Evolutionary conservation across 2,888 invertebrate species (phyloP).

Genomic region (Eumacrocentrus americanus): DNA sequence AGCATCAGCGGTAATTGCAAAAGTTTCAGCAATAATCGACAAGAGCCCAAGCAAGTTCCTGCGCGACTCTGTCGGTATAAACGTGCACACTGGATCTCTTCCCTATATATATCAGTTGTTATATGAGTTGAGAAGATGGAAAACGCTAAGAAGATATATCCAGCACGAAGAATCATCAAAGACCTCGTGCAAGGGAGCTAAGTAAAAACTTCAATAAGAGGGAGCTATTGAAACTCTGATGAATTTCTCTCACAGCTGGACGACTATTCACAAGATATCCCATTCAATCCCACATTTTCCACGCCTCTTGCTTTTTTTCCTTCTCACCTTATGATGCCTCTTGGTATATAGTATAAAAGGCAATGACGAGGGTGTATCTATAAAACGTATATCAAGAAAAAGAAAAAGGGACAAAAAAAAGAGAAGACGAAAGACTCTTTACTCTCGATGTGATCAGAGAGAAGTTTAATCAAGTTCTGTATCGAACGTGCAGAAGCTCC

Average conservation of each 20-base stretch:
- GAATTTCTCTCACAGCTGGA: background rate
- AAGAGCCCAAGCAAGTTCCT: background rate
- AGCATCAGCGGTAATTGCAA: constrained; percentile 34
- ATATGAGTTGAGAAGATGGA: no score
- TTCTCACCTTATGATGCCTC: background rate
- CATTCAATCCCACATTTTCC: background rate
- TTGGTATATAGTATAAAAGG: background rate
- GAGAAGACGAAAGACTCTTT: background rate
- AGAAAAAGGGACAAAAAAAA: background rate
- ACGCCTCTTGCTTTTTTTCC: background rate
- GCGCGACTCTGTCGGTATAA: background rate
- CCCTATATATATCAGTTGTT: no score
- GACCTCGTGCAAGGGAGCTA: background rate
- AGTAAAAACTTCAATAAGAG: background rate
- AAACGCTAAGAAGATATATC: background rate
- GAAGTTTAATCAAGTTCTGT: constrained; percentile 34
- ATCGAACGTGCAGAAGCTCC: constrained; percentile 14
- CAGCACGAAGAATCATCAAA: background rate
- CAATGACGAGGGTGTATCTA: no score
- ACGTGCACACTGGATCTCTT: no score
- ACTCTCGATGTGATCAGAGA: constrained; percentile 3
- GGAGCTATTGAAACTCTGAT: background rate
- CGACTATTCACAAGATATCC: constrained; percentile 4
- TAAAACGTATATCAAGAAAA: no score
- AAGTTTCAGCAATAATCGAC: constrained; percentile 32